Conservation (phyloP, 1,140 invertebrate genomes). For the Papilio polytes region DNA sequence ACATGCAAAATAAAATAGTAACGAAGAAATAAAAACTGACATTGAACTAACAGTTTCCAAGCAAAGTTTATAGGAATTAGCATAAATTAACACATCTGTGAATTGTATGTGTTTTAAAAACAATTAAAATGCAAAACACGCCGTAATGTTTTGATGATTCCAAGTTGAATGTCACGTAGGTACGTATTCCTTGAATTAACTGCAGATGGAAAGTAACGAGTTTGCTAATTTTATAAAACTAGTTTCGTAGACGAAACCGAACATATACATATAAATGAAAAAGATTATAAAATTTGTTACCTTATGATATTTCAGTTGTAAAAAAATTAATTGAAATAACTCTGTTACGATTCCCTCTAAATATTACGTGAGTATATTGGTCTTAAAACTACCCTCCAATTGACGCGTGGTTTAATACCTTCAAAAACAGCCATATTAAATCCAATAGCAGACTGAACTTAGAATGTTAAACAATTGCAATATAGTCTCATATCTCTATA, state of each 20-base stretch:
- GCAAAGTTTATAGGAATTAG: neutral
- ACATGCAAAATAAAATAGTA: neutral
- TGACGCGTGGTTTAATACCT: neutral
- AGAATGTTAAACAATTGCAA: constrained; percentile 8
- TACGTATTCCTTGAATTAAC: neutral
- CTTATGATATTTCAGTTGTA: neutral
- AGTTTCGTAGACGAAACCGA: neutral
- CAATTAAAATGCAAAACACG: neutral
- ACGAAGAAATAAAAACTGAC: neutral
- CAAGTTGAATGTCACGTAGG: neutral
- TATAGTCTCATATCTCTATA: neutral
- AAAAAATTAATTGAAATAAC: too few species aligned
- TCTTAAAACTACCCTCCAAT: neutral
- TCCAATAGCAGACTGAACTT: neutral
- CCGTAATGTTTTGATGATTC: neutral
- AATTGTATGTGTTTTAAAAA: constrained; percentile 7
- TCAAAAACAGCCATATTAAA: neutral
- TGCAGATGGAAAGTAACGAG: neutral
- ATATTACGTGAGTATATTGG: too few species aligned
- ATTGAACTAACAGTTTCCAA: neutral
- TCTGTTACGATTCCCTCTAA: too few species aligned
- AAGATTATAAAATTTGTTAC: neutral
- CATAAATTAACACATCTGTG: neutral
- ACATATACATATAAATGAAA: neutral
- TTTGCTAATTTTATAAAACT: constrained; percentile 1